These are phyloP conservation scores for Chrysomela aeneicollis DNA, from an alignment of 2,888 invertebrate genomes.

Conservation along the genomic window DNA sequence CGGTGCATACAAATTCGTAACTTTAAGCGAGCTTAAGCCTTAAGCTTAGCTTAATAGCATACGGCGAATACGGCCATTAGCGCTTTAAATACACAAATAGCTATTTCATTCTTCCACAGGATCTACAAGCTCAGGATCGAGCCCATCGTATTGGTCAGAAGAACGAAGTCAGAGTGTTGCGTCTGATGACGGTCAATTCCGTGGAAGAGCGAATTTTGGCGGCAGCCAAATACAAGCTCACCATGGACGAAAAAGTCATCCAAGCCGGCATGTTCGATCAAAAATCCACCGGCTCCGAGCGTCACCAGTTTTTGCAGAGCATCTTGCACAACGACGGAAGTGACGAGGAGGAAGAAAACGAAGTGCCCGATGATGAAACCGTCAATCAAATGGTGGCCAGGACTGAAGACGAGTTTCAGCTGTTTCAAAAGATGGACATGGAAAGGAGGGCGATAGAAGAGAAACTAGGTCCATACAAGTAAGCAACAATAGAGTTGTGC, in stretches of 20 bases:
- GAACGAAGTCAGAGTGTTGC: constrained; percentile 95
- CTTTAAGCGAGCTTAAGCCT: too few relatives aligned
- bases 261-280: constrained; percentile 99
- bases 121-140: constrained; percentile 99
- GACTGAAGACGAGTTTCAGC: constrained; percentile 92
- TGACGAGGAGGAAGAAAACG: constrained; percentile 93
- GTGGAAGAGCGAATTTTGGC: constrained; percentile 98
- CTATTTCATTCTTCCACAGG: constrained; percentile 65
- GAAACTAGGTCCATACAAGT: constrained; percentile 64
- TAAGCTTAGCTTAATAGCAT: too few relatives aligned
- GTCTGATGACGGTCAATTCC: constrained; percentile 98
- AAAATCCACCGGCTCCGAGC: constrained; percentile 96
- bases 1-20: too few relatives aligned
- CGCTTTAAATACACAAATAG: background rate
- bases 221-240: constrained; percentile 96
- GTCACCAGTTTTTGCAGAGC: constrained; percentile 94
- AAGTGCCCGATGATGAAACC: constrained; percentile 98
- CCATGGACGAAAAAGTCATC: constrained; percentile 99
- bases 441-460: constrained; percentile 85
- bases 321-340: constrained; percentile 94
- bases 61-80: too few relatives aligned
- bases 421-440: constrained; percentile 91
- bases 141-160: constrained; percentile 99
- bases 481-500: constrained; percentile 67
- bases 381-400: constrained; percentile 99